Percentiles rank a stretch among this genome's conserved stretches.
Evolutionary conservation across 2,888 invertebrate species (phyloP).

Genomic region (Rosalia funebris): DNA sequence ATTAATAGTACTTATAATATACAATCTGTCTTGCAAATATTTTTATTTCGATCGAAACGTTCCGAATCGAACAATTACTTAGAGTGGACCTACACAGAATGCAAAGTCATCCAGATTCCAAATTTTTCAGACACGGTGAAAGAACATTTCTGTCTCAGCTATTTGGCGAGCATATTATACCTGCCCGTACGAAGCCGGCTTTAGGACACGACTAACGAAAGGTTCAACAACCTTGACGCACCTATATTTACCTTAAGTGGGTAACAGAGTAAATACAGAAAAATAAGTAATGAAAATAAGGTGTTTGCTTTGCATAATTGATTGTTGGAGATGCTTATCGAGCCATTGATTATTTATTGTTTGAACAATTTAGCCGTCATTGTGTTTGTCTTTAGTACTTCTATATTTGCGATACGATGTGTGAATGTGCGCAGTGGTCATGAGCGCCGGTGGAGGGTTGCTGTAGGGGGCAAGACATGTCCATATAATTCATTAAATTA

Average conservation of each 20-base stretch:
- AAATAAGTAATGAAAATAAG: conserved; percentile 38
- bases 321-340: conserved; percentile 51
- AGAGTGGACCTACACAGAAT: too few relatives aligned
- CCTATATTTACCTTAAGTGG: conserved; percentile 46
- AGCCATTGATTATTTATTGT: conserved; percentile 50
- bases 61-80: too few relatives aligned
- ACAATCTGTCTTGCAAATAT: too few relatives aligned
- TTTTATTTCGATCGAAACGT: too few relatives aligned
- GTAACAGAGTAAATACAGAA: conserved; percentile 48
- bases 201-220: conserved; percentile 21
- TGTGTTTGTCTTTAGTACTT: conserved; percentile 13
- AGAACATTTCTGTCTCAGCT: too few relatives aligned
- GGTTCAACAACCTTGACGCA: conserved; percentile 36
- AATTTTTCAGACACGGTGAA: too few relatives aligned
- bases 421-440: conserved; percentile 3
- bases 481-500: too few relatives aligned
- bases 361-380: conserved; percentile 19
- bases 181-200: neutral
- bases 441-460: neutral
- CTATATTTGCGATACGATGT: conserved; percentile 17
- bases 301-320: conserved; percentile 54
- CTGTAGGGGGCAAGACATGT: too few relatives aligned
- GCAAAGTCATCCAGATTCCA: too few relatives aligned
- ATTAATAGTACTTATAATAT: too few relatives aligned
- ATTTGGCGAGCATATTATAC: too few relatives aligned